These are phyloP conservation scores for Celastrina argiolus DNA, from an alignment of 2,888 invertebrate genomes.

Conservation along the genomic window DNA sequence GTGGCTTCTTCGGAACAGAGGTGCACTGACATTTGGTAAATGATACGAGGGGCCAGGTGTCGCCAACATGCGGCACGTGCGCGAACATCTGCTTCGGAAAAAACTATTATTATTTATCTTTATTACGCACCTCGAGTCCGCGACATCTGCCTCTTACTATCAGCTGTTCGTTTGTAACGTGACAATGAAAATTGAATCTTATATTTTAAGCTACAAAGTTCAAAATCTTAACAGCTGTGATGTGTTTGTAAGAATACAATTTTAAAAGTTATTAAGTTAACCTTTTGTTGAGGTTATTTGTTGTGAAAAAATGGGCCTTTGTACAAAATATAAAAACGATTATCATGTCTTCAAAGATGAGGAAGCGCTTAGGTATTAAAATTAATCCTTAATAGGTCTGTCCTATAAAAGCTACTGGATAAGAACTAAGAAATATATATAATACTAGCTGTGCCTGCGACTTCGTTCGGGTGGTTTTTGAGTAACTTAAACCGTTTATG, in stretches of 20 bases:
- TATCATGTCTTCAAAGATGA: neutral
- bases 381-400: neutral
- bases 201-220: neutral
- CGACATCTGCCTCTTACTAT: conserved; percentile 51
- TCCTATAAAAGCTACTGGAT: neutral
- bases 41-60: conserved; percentile 56
- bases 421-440: neutral
- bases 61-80: conserved; percentile 59
- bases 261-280: conserved; percentile 3
- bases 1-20: conserved; percentile 19
- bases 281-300: conserved; percentile 17
- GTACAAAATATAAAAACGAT: conserved; percentile 8
- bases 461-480: too few species aligned
- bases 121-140: conserved; percentile 47
- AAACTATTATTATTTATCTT: conserved; percentile 54
- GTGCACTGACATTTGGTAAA: conserved; percentile 42
- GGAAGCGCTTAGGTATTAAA: neutral
- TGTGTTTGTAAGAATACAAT: neutral
- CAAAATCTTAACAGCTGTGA: neutral
- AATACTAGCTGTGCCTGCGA: too few species aligned
- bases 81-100: conserved; percentile 62
- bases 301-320: neutral
- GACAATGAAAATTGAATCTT: neutral
- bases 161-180: conserved; percentile 34
- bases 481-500: too few species aligned